Evolutionary conservation across 2,797 vertebrate species (phyloP), one percentile per base, ranked within the genome.

Genomic region (Psittacula echo): DNA sequence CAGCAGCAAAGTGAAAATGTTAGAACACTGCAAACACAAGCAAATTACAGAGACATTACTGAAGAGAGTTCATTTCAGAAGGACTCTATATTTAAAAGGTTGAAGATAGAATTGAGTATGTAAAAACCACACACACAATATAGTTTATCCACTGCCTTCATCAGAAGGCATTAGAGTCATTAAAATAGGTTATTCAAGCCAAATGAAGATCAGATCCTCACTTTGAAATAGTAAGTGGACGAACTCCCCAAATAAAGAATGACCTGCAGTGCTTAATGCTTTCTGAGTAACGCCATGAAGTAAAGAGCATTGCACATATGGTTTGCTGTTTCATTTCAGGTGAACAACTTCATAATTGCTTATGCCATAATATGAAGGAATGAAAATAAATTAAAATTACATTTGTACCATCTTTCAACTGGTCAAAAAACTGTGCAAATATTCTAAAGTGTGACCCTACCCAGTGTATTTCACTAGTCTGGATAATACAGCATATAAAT

Each of bases 281-380:
- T 65, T 81, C 60, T 75, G 18, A 16, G 30, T 60, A 65, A 77
- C 1, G 48, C 14, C 16, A 16, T 39, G 44, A 53, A 70, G 50
- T 34, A 66, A 68, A 68, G 30, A 78, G 37, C 29, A 44, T 0
- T 68, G 23, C 11, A 15, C 9, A 18, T 20, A 44, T 0, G 4
- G 15, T 68, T 60, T 91, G 15, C 41, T 65, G n/a, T 48, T 83
- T 51, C 30, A 73, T 66, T 85, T 70, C 53, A 67, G 27, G 16
- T 44, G 4, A 74, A 3, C 15, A 68, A 13, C 41, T 89, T 79
- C 9, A 2, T 41, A 64, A 76, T 32, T 77, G 17, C 56, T 89
- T 79, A 64, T 7, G 62, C 4, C 2, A 5, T 19, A 67, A 45
- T 37, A 79, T 0, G 0, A 5, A 66, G 29, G 34, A 73, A 85